Conservation (phyloP, 2,888 invertebrate species). For the Ethmia dodecea region DNA sequence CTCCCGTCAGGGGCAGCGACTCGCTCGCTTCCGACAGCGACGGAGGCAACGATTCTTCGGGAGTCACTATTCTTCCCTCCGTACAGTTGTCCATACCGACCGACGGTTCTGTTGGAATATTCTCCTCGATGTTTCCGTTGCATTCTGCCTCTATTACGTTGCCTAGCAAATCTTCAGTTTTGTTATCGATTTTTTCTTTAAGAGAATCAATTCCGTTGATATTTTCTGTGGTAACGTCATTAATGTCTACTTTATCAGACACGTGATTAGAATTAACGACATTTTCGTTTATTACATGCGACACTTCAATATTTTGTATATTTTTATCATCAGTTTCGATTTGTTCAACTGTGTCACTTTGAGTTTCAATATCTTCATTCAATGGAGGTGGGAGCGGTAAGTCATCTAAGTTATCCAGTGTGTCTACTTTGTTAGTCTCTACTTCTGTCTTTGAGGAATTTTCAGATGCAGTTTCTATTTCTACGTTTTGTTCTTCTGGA, state of each 20-base stretch:
- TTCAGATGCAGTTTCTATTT: slow-evolving; percentile 12
- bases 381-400: slow-evolving; percentile 39
- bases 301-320: not conserved
- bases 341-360: slow-evolving; percentile 18
- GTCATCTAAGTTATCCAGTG: slow-evolving; percentile 26
- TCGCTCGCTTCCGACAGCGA: slow-evolving; percentile 23
- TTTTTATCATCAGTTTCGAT: slow-evolving; percentile 20
- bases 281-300: slow-evolving; percentile 18
- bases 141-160: slow-evolving; percentile 31
- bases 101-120: slow-evolving; percentile 3
- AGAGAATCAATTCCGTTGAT: slow-evolving; percentile 27
- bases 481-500: not conserved
- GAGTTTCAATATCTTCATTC: slow-evolving; percentile 23
- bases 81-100: not conserved
- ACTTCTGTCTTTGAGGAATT: too few relatives aligned
- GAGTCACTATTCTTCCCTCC: slow-evolving; percentile 8
- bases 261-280: slow-evolving; percentile 24
- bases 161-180: slow-evolving; percentile 30
- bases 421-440: too few relatives aligned
- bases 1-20: slow-evolving; percentile 14
- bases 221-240: slow-evolving; percentile 19
- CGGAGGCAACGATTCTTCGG: slow-evolving; percentile 25
- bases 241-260: slow-evolving; percentile 19
- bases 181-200: slow-evolving; percentile 34
- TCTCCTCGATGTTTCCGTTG: slow-evolving; percentile 35